Evolutionary conservation across 2,113 vertebrate genomes (phyloP).

Genomic region (Cephalopholis sonnerati): DNA sequence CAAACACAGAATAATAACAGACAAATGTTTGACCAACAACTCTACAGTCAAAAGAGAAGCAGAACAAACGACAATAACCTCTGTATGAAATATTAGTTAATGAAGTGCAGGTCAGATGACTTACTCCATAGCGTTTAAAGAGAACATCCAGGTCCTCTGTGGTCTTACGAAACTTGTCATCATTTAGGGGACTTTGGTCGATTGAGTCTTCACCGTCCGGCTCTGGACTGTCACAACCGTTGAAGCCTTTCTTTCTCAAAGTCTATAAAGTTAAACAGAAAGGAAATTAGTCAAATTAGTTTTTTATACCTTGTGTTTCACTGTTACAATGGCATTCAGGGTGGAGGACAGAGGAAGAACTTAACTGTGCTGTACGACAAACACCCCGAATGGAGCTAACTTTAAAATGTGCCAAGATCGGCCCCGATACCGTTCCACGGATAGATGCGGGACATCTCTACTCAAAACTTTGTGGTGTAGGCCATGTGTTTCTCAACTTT

Average conservation of each 20-base stretch:
- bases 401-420: no score
- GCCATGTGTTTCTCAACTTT: no score
- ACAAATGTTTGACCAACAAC: conserved; percentile 16
- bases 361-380: no score
- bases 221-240: conserved; percentile 98
- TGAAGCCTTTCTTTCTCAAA: conserved; percentile 99
- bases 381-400: no score
- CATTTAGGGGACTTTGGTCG: conserved; percentile 96
- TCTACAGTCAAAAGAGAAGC: not conserved
- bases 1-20: conserved; percentile 26
- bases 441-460: no score
- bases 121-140: conserved; percentile 97
- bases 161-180: conserved; percentile 95
- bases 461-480: no score
- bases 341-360: no score
- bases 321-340: no score
- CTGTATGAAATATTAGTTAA: not conserved
- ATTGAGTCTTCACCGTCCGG: conserved; percentile 97
- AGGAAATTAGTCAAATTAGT: no score
- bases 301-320: no score
- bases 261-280: conserved; percentile 82
- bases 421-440: no score
- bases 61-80: not conserved
- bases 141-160: conserved; percentile 97
- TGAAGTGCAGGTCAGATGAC: conserved; percentile 68